These are phyloP conservation scores for Himalopsyche tibetana DNA, from an alignment of 2,888 invertebrate species.

Conservation along the genomic window DNA sequence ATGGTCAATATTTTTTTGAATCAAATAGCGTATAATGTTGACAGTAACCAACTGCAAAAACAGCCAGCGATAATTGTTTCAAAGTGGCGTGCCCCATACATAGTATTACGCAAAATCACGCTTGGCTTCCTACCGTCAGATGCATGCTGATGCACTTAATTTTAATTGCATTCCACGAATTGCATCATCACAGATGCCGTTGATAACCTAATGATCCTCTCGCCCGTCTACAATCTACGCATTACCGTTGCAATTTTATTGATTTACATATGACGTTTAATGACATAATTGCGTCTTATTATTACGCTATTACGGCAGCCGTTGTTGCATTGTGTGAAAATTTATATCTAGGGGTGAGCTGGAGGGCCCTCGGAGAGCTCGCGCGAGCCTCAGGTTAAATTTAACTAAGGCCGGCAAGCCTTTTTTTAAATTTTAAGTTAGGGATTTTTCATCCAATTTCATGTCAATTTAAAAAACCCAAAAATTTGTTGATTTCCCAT, in stretches of 20 bases:
- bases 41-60: neutral
- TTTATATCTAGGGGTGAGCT: neutral
- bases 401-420: no score
- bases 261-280: neutral
- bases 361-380: no score
- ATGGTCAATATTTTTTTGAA: no score
- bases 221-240: neutral
- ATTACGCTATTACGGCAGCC: neutral
- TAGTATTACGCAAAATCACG: neutral
- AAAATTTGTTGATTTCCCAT: no score
- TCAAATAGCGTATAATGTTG: no score
- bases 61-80: neutral
- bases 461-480: no score
- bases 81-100: neutral
- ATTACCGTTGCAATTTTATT: neutral
- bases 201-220: constrained; percentile 22
- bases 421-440: no score
- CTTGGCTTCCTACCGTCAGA: neutral
- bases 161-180: constrained; percentile 15
- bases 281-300: neutral
- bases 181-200: constrained; percentile 4
- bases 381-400: no score
- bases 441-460: no score
- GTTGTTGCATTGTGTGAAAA: neutral
- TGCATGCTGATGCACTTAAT: constrained; percentile 8